Evolutionary conservation across 2,888 invertebrate species (phyloP), one percentile per base, ranked within the genome.

Genomic region (Heterodera filipjevi): DNA sequence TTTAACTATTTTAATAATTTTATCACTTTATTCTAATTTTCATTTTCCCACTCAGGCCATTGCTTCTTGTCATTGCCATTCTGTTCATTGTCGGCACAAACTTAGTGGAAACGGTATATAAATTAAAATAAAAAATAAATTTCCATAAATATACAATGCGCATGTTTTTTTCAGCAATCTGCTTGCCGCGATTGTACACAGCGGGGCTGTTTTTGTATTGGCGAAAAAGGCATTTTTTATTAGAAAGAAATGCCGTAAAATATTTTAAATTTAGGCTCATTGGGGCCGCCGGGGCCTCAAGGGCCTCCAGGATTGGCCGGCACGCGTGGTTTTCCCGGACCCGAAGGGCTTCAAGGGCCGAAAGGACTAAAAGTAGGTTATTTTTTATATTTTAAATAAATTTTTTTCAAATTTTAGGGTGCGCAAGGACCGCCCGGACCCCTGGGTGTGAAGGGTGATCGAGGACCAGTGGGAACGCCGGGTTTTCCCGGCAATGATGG

Each of bases 381-480:
- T 59, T n/a, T 12, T n/a, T n/a, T 5, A 5, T n/a, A 27, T n/a
- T 3, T n/a, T n/a, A 8, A 27, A 22, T 10, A 10, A 10, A 1
- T 27, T 10, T 59, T n/a, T n/a, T 59, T 59, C n/a, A n/a, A 59
- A 59, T 59, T 59, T 27, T 8, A 59, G 90, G 96, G 95, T 80
- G 94, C 94, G 86, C 92, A 93, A 66, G 95, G 95, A 30, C 93
- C 93, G 49, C 92, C 93, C 84, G 95, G 95, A 76, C 93, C 93
- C 10, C 92, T 93, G 79, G 95, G 95, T 76, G 92, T 93, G 2
- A 94, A 94, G 90, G 95, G 95, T 82, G 95, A 95, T 85, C 91
- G 93, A 86, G 95, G 95, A 71, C 93, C 93, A 90, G 92, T 92
- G 85, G 97, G 98, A 82, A 92, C 93, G 83, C 95, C 95, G 81